Base-by-base conservation (phyloP, 2,113 vertebrate species). In the Anser brachyrhynchus region DNA sequence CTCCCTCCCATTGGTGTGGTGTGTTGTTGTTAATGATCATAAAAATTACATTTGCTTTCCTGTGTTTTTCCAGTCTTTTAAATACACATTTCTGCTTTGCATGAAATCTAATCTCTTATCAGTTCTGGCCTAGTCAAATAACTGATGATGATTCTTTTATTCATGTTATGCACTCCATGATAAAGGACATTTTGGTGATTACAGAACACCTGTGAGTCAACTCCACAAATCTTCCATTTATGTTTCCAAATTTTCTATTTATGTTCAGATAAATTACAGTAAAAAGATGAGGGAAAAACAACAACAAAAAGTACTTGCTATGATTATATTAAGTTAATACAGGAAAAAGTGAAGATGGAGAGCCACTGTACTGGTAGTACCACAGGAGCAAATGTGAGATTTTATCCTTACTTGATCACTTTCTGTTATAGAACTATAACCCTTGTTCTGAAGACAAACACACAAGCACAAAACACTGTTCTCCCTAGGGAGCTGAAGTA, bases 1-100 rank as follows among this genome's bases (percentile, higher is more conserved):
- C 9, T 58, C 25, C 11, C 70, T 41, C 5, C 9, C 3, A 8
- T 59, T 1, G 1, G 12, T 31, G 14, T 26, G 15, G 4, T 31
- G 25, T 59, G 17, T 28, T 76, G 26, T 10, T 84, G 4, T 18
- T 13, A 57, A 33, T 37, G 35, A 3, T 84, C 0, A 0, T 35
- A 33, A 39, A 46, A 17, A 39, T 52, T 13, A 3, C 6, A 58
- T 76, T 81, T 90, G 4, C 17, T 77, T 79, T 74, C 3, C 9
- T 35, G 3, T 74, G 8, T 1, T 74, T 89, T 78, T 41, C 5
- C 14, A 33, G 0, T 13, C n/a, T 75, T 59, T 64, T 61, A 82
- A 25, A 28, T 25, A 37, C 2, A 17, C 1, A 10, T 82, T 61
- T 18, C 23, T 57, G 18, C 20, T 91, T 73, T 87, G 54, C 26